Evolutionary conservation across 2,888 invertebrate species (phyloP).

Genomic region (Pandemis corylana): DNA sequence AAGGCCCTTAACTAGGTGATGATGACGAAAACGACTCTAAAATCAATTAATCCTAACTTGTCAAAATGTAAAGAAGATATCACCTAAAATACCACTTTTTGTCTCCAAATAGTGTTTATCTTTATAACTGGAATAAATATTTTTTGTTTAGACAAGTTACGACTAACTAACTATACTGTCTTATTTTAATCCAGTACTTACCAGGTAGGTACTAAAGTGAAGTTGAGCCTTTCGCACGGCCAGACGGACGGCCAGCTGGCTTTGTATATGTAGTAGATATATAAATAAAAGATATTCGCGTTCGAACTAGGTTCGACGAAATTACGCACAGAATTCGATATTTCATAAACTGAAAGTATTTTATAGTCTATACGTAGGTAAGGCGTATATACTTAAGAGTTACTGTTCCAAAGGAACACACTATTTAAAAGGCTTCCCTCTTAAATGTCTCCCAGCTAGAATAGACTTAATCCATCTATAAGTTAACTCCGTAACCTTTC

Average conservation of each 20-base stretch:
- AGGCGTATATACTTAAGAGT: slow-evolving; percentile 7
- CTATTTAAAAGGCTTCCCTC: background rate
- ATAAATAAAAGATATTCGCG: slow-evolving; percentile 15
- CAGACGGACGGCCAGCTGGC: slow-evolving; percentile 33
- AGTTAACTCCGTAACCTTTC: background rate
- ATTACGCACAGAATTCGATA: slow-evolving; percentile 38
- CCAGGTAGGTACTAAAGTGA: background rate
- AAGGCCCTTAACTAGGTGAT: background rate
- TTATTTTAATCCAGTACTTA: background rate
- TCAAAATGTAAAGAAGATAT: background rate
- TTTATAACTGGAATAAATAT: no score
- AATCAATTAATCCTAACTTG: background rate
- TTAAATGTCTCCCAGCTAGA: background rate
- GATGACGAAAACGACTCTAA: background rate
- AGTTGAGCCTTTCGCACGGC: background rate
- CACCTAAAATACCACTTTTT: no score
- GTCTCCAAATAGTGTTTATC: no score
- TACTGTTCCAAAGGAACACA: slow-evolving; percentile 25
- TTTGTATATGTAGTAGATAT: slow-evolving; percentile 36
- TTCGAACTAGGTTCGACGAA: slow-evolving; percentile 36
- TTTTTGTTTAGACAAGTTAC: background rate
- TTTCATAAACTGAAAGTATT: slow-evolving; percentile 32
- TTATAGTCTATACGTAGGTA: slow-evolving; percentile 33
- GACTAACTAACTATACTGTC: background rate
- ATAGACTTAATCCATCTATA: background rate